These are phyloP conservation scores for Brachyptera putata DNA, from an alignment of 2,888 invertebrate species.

Conservation along the genomic window DNA sequence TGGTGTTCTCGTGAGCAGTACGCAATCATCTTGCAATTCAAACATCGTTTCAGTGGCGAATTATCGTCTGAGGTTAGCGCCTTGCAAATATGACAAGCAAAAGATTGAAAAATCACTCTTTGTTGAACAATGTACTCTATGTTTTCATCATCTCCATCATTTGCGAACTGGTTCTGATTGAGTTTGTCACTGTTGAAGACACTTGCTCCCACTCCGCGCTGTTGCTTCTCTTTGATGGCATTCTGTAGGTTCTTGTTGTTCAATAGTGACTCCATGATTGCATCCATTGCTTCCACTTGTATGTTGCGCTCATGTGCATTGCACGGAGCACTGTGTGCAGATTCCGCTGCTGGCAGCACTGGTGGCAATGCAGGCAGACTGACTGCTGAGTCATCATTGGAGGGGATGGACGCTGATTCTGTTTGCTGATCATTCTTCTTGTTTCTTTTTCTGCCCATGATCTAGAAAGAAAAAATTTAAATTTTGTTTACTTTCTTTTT, in stretches of 20 bases:
- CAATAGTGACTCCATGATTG: slow-evolving; percentile 1
- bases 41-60: slow-evolving; percentile 44
- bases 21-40: slow-evolving; percentile 56
- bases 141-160: slow-evolving; percentile 48
- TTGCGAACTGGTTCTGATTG: not conserved
- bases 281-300: slow-evolving; percentile 10
- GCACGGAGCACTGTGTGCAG: not conserved
- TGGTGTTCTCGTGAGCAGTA: slow-evolving; percentile 62
- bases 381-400: too few relatives aligned
- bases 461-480: too few relatives aligned
- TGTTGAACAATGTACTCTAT: slow-evolving; percentile 62
- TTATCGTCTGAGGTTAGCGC: slow-evolving; percentile 45
- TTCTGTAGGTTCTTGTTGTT: slow-evolving; percentile 10
- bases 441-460: not conserved
- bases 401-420: too few relatives aligned
- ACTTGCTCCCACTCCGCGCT: not conserved
- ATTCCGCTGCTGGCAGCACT: not conserved
- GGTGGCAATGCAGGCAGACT: too few relatives aligned
- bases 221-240: slow-evolving; percentile 1
- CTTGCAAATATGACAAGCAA: slow-evolving; percentile 54
- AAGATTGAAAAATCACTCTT: slow-evolving; percentile 58
- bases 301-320: not conserved
- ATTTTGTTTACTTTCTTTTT: too few relatives aligned
- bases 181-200: slow-evolving; percentile 10
- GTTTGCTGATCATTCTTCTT: not conserved